Evolutionary conservation across 2,888 invertebrate genomes (phyloP), one percentile per base, ranked within the genome.

Genomic region (Apeira syringaria): DNA sequence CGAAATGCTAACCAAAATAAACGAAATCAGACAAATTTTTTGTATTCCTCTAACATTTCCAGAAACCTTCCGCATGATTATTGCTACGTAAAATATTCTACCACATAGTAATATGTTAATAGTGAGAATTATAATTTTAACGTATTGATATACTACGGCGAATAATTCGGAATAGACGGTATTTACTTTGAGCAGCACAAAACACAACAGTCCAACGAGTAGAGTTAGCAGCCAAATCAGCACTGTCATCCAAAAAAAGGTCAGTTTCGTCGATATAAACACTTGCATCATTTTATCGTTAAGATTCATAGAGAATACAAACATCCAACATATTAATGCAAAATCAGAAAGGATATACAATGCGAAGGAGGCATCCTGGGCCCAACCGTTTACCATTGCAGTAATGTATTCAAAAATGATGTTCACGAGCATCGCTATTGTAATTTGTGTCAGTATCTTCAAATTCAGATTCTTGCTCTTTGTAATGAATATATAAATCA

Each of bases 221-320:
- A 29, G 3, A 8, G 13, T 29, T 5, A 7, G 3, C 4, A 8
- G 10, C 29, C 29, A 29, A 8, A 29, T 15, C 3, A n/a, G 5
- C 8, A 29, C 8, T 3, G 29, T 15, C 15, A 9, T 8, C 4
- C 6, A 4, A n/a, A 15, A 1, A 5, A 29, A 15, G 15, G 3
- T 29, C 8, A 6, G 10, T 8, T 29, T 15, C n/a, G 7, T 8
- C 5, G 3, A 2, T 17, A 17, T 17, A 8, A 13, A 8, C 25
- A 26, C 34, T 2, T 17, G 8, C 1, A 80, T 70, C 1, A 79
- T 61, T 57, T 80, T 82, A 9, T 76, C 68, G 47, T 79, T 80
- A 3, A 83, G 46, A 31, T 79, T 73, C 45, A 73, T 78, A 0
- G 79, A 72, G 41, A 76, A 83, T 0, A 80, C 45, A 28, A 75